Evolutionary conservation across 1,140 invertebrate species (phyloP), one percentile per base, ranked within the genome.

Genomic region (Drosophila insularis): DNA sequence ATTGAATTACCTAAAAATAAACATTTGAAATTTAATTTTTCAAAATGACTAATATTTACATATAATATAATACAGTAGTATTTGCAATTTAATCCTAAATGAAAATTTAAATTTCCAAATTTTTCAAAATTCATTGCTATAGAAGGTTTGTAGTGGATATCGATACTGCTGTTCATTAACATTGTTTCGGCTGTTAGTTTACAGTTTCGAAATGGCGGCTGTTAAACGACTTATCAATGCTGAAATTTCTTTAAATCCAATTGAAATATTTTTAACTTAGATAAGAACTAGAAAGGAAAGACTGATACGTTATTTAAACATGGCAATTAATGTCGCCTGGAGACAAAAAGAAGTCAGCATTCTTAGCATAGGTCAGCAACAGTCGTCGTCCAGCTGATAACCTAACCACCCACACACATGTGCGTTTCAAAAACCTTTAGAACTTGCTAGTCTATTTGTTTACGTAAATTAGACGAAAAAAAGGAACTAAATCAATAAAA

Each of bases 301-400:
- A 37, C 35, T 37, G 35, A 37, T 31, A 55, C 54, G 19, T 10
- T 59, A 2, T 21, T 37, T 63, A 54, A 75, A 54, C 59, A 85
- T 85, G 81, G 81, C 78, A 78, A 37, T 81, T 68, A 46, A 53
- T 63, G 37, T 63, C 32, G 46, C 10, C 31, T 27, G 19, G 13
- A 23, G 17, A n/a, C 11, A 39, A 40, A 6, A 23, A 58, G 37
- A 74, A 74, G 35, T 69, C 19, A 14, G 21, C 32, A 50, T 55
- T 32, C 68, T 77, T 63, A 77, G 54, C 63, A 71, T 68, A 74
- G 69, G 72, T 78, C 79, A 78, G 54, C 73, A 63, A 71, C 79
- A 78, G 54, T 68, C 59, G 13, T 55, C 60, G 32, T 35, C 10
- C 19, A 39, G 64, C 67, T 74, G 70, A 86, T 78, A 81, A 74